phyloP scores from a whole-genome alignment of 1,140 invertebrate species.

The Zaprionus camerounensis region DNA sequence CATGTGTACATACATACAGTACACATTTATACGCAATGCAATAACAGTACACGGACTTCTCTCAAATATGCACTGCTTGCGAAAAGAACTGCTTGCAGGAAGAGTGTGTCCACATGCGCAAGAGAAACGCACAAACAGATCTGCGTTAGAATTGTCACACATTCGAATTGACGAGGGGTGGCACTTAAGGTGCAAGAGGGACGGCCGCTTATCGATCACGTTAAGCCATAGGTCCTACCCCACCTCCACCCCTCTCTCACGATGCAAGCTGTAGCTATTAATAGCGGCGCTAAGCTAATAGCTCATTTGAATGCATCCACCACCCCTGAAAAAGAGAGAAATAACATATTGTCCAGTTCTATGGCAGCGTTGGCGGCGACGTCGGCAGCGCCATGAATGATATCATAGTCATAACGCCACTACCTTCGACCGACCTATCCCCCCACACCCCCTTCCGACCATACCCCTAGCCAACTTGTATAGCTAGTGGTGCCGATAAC shows the following conservation, averaged over 20 bases:
- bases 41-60: too few relatives aligned
- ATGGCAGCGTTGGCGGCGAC: slow-evolving; percentile 38
- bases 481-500: slow-evolving; percentile 45
- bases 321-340: slow-evolving; percentile 54
- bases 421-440: slow-evolving; percentile 8
- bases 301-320: slow-evolving; percentile 57
- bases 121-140: background rate
- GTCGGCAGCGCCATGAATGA: slow-evolving; percentile 60
- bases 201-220: background rate
- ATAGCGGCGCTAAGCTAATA: slow-evolving; percentile 51
- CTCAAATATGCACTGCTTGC: background rate
- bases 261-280: slow-evolving; percentile 44
- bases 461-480: slow-evolving; percentile 15
- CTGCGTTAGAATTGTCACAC: background rate
- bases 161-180: background rate
- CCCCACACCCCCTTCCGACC: background rate
- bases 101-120: background rate
- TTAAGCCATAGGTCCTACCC: background rate
- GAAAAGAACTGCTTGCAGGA: background rate
- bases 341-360: slow-evolving; percentile 58
- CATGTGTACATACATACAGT: too few relatives aligned
- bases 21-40: background rate
- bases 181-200: background rate
- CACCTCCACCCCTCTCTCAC: background rate
- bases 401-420: slow-evolving; percentile 64